Conservation (phyloP, 92 coral and sea anemone species). For the Palythoa grandis region DNA sequence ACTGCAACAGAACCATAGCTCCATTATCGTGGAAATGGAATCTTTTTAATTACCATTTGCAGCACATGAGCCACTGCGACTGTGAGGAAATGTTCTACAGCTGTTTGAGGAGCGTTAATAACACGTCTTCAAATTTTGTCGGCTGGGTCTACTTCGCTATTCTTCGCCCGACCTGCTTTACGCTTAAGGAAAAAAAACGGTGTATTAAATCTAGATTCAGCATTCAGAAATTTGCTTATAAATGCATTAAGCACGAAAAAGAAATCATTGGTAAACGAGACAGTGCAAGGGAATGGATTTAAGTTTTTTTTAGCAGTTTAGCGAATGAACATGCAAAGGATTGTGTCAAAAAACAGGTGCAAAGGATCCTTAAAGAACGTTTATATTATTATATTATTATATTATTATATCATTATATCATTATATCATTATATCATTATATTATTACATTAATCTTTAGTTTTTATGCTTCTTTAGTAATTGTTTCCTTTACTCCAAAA, state of each 20-base stretch:
- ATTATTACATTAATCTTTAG: too few species aligned
- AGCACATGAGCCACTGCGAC: slow-evolving; percentile 29
- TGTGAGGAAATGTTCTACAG: slow-evolving; percentile 27
- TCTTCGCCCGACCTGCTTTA: slow-evolving; percentile 37
- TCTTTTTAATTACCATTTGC: slow-evolving; percentile 15
- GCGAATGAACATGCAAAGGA: too few species aligned
- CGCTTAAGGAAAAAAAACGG: neutral
- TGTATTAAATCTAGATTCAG: neutral
- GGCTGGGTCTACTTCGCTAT: slow-evolving; percentile 24
- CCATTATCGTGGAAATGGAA: slow-evolving; percentile 30
- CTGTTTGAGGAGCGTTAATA: slow-evolving; percentile 21
- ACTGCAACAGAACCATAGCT: slow-evolving; percentile 26
- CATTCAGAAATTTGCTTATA: neutral
- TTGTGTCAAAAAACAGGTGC: too few species aligned
- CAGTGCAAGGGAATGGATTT: neutral
- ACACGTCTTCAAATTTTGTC: neutral
- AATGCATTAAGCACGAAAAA: neutral
- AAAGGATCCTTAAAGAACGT: too few species aligned
- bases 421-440: too few species aligned
- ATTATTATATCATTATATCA: too few species aligned
- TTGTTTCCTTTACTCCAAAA: too few species aligned
- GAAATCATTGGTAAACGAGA: neutral
- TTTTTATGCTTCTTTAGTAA: too few species aligned
- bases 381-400: too few species aligned
- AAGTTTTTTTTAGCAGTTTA: too few species aligned